Conservation (phyloP, 2,797 vertebrate species). For the Poecilia picta region DNA sequence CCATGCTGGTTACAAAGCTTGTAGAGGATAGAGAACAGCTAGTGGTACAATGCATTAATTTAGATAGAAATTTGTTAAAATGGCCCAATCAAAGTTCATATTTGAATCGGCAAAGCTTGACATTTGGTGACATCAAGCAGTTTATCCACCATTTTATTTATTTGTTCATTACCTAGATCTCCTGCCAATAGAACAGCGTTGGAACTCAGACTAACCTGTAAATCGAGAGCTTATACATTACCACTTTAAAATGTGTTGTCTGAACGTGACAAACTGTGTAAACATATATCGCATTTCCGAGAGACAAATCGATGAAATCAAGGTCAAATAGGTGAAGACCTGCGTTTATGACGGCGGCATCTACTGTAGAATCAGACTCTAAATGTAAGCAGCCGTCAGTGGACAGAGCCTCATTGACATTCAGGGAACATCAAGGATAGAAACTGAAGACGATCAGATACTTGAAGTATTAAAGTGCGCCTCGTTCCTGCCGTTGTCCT, state of each 20-base stretch:
- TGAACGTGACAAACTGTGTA: background rate
- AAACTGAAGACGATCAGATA: background rate
- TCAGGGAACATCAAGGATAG: background rate
- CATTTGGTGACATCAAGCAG: too few species aligned
- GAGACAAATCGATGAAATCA: background rate
- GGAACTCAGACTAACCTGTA: background rate
- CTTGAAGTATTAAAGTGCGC: background rate
- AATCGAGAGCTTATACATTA: background rate
- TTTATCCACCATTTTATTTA: background rate
- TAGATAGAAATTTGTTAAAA: too few species aligned
- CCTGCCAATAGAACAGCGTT: background rate
- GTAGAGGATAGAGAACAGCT: too few species aligned
- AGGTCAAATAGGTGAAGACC: constrained; percentile 1
- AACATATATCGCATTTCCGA: background rate
- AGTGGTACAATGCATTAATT: too few species aligned
- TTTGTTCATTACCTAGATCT: background rate
- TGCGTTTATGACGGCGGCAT: background rate
- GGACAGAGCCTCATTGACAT: background rate
- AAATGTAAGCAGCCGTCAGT: background rate
- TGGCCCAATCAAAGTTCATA: too few species aligned
- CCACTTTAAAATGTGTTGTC: background rate
- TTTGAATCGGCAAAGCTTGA: too few species aligned
- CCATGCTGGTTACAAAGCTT: too few species aligned
- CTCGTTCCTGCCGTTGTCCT: constrained; percentile 11
- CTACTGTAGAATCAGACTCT: background rate